A percentile compares a stretch with the other conserved stretches of the same genome.
Evolutionary conservation across 2,113 vertebrate species (phyloP).

Genomic region (Pterophyllum scalare): DNA sequence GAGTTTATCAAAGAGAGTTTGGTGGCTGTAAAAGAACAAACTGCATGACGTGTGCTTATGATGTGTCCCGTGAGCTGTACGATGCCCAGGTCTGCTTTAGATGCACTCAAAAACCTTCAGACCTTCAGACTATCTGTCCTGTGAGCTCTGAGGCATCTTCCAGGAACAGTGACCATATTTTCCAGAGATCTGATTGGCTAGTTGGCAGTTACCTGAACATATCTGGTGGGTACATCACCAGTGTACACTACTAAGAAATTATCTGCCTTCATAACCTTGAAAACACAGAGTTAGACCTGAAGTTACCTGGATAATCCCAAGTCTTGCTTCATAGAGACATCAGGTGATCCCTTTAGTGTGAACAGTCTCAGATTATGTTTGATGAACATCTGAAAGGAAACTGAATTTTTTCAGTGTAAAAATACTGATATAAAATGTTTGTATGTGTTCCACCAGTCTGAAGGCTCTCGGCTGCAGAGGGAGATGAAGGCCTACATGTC

Average conservation of each 20-base stretch:
- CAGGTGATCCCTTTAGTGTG: not conserved
- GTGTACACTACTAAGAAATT: not conserved
- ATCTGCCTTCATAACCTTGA: not conserved
- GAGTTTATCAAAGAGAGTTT: no score
- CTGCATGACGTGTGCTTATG: not conserved
- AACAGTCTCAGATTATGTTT: not conserved
- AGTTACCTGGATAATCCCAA: not conserved
- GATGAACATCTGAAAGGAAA: not conserved
- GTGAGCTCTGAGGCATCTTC: not conserved
- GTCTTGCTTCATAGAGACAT: not conserved
- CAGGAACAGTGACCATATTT: not conserved
- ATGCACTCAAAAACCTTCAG: not conserved
- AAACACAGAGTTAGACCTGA: not conserved
- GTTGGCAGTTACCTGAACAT: not conserved
- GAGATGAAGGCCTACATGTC: slow-evolving; percentile 94
- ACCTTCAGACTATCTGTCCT: not conserved
- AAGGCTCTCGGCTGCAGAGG: slow-evolving; percentile 93
- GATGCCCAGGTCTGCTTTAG: not conserved
- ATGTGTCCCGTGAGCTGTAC: no score
- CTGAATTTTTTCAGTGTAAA: not conserved
- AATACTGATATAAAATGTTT: not conserved
- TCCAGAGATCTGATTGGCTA: not conserved
- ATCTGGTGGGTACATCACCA: not conserved
- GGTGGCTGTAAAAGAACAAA: not conserved
- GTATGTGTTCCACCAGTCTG: slow-evolving; percentile 82